Evolutionary conservation across 2,797 vertebrate species (phyloP).

Genomic region (Steatocranus sp.): DNA sequence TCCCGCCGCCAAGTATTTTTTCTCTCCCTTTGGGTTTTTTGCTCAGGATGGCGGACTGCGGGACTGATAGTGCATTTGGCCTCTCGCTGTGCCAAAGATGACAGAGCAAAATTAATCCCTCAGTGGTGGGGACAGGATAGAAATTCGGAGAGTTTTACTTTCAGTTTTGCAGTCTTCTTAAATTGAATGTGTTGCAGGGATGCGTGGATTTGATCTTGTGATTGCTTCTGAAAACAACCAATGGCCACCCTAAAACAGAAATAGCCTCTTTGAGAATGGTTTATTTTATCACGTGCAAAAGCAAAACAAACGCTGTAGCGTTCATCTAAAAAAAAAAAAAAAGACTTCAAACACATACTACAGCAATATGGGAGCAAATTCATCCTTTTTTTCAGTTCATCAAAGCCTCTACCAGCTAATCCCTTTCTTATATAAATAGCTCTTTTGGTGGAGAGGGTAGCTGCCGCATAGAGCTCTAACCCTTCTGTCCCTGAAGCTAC

Average conservation of each 20-base stretch:
- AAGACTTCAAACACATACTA: background rate
- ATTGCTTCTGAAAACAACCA: background rate
- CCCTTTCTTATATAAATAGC: constrained; percentile 88
- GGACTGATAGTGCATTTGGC: constrained; percentile 63
- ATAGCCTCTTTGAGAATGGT: background rate
- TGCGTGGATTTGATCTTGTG: background rate
- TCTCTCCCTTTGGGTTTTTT: constrained; percentile 56
- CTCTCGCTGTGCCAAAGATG: constrained; percentile 58
- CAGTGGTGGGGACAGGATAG: constrained; percentile 32
- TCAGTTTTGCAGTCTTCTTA: background rate
- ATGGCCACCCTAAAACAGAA: background rate
- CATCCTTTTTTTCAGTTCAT: constrained; percentile 72
- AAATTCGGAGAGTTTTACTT: background rate
- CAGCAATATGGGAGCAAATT: constrained; percentile 47
- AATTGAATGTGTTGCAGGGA: background rate
- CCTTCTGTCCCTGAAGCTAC: constrained; percentile 84
- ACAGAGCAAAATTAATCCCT: constrained; percentile 71
- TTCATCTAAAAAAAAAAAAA: constrained; percentile 1
- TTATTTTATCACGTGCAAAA: background rate
- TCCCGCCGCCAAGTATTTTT: constrained; percentile 66
- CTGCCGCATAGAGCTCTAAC: constrained; percentile 80
- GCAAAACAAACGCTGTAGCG: background rate
- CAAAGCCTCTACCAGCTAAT: constrained; percentile 80
- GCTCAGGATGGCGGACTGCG: constrained; percentile 24
- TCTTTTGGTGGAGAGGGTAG: constrained; percentile 78